phyloP scores from a whole-genome alignment of 1,140 invertebrate genomes.

The Nautilus pompilius region DNA sequence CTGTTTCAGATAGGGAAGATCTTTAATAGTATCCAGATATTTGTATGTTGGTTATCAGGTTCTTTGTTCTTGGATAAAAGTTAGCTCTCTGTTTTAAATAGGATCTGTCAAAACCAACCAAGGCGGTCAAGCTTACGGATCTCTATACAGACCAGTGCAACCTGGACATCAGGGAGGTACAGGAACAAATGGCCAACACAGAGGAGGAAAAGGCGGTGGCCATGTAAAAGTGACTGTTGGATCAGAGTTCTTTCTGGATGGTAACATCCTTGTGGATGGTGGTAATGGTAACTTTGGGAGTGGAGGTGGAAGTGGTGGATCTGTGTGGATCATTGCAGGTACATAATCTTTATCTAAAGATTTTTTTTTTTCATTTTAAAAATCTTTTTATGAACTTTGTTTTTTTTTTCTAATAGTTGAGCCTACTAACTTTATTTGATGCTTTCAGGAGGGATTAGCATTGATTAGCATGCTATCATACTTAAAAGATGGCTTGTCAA shows the following conservation, averaged over 20 bases:
- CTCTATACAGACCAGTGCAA: constrained; percentile 19
- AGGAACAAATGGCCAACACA: constrained; percentile 1
- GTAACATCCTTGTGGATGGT: constrained; percentile 24
- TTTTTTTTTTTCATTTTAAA: background rate
- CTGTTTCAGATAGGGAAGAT: no score
- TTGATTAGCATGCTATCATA: no score
- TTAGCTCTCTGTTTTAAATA: no score
- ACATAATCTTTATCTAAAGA: background rate
- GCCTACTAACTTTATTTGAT: no score
- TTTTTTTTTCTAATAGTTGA: no score
- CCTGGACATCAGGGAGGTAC: constrained; percentile 22
- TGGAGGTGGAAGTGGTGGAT: constrained; percentile 36
- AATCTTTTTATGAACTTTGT: no score
- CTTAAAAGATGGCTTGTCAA: no score
- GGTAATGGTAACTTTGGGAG: constrained; percentile 11
- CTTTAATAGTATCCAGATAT: no score
- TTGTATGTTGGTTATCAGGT: no score
- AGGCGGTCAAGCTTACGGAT: constrained; percentile 25
- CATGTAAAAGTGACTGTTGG: constrained; percentile 20
- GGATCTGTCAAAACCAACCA: no score
- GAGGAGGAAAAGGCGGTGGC: constrained; percentile 19
- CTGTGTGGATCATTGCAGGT: constrained; percentile 28
- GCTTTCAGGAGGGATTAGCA: no score
- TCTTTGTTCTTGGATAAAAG: no score
- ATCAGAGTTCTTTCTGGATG: constrained; percentile 26